These are phyloP conservation scores for Pelmatolapia mariae DNA, from an alignment of 2,113 vertebrate species.

Conservation along the genomic window DNA sequence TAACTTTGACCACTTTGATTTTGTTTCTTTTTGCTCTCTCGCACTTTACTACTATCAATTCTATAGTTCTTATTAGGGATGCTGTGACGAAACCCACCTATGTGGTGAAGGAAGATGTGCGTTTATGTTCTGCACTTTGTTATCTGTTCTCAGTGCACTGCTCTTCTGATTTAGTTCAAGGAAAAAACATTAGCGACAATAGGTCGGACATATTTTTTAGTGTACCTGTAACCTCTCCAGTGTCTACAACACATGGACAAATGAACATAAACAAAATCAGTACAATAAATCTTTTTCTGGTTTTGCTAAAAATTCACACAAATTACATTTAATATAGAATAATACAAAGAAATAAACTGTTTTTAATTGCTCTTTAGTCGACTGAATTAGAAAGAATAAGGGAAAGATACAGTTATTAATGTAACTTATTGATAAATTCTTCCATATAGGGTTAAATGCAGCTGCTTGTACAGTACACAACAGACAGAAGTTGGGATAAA, in stretches of 20 bases:
- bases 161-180: background rate
- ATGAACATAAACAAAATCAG: background rate
- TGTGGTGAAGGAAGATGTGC: background rate
- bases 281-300: background rate
- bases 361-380: background rate
- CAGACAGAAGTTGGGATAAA: fast-evolving
- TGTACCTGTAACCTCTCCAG: background rate
- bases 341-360: background rate
- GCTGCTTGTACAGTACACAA: background rate
- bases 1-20: background rate
- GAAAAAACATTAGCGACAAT: background rate
- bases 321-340: background rate
- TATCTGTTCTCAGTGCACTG: background rate
- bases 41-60: background rate
- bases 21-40: background rate
- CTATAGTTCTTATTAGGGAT: background rate
- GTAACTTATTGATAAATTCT: background rate
- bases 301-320: background rate
- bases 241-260: background rate
- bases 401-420: background rate
- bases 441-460: background rate
- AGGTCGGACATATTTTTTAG: background rate
- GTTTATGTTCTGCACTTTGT: background rate
- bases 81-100: background rate
- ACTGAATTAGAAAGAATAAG: background rate